phyloP scores from a whole-genome alignment of 2,113 vertebrate genomes.

The Hipposideros armiger region DNA sequence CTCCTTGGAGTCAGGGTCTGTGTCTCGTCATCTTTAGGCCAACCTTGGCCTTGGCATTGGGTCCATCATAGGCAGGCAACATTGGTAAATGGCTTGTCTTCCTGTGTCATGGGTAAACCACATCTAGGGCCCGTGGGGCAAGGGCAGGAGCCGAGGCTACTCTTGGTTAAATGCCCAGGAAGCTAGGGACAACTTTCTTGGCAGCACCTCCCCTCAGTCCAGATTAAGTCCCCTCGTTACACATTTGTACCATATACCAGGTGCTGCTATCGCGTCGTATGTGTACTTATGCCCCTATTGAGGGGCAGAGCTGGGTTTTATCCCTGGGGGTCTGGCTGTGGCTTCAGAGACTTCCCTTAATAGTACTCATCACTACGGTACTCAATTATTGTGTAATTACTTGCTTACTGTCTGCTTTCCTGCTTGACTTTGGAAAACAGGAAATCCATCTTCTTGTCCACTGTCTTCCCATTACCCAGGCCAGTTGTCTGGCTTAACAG shows the following conservation, averaged over 20 bases:
- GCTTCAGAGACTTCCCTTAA: accelerated
- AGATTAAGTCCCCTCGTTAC: background rate
- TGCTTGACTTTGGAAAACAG: background rate
- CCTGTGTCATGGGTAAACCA: background rate
- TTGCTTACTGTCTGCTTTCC: background rate
- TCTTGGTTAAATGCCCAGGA: background rate
- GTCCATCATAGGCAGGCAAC: no score
- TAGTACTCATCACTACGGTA: accelerated
- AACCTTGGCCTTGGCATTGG: background rate
- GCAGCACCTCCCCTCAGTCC: accelerated
- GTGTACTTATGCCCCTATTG: accelerated
- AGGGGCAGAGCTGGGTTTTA: background rate
- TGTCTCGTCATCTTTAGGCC: background rate
- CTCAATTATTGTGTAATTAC: accelerated
- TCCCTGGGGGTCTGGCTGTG: accelerated
- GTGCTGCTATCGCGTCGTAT: accelerated
- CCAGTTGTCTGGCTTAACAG: background rate
- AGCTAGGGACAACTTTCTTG: background rate
- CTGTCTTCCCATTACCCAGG: background rate
- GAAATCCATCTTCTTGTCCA: background rate
- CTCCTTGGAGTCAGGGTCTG: background rate
- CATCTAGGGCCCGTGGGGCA: background rate
- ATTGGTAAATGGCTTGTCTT: background rate
- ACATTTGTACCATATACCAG: accelerated
- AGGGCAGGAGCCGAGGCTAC: background rate